phyloP scores from a whole-genome alignment of 2,888 invertebrate species.

The Poecilus cupreus region DNA sequence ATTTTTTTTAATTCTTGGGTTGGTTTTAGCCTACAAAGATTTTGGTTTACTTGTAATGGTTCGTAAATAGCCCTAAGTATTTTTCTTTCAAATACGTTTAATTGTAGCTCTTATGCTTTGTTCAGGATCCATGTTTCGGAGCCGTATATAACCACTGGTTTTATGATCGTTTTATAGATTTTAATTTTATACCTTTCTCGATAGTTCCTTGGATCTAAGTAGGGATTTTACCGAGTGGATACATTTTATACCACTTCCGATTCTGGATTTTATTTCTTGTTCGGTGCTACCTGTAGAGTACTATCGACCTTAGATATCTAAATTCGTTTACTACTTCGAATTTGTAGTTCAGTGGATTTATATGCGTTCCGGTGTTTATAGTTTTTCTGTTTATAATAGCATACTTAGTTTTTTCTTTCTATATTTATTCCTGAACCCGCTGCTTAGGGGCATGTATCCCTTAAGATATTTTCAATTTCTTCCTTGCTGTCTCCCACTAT shows the following conservation, averaged over 20 bases:
- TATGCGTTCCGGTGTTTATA: background rate
- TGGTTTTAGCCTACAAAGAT: background rate
- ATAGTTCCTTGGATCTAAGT: background rate
- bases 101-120: background rate
- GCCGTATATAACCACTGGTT: background rate
- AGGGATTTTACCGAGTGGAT: background rate
- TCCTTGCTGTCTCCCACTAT: background rate
- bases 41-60: background rate
- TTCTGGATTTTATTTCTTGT: background rate
- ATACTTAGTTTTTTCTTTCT: background rate
- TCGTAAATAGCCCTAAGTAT: background rate
- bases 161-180: background rate
- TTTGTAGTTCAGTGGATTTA: background rate
- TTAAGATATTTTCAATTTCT: background rate
- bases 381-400: background rate
- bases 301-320: background rate
- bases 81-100: background rate
- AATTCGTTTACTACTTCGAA: background rate
- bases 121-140: background rate
- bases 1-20: background rate
- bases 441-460: background rate
- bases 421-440: background rate
- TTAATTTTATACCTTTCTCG: background rate
- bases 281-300: background rate
- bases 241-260: background rate